phyloP scores from a whole-genome alignment of 2,888 invertebrate species.

The Apotomis turbidana region DNA sequence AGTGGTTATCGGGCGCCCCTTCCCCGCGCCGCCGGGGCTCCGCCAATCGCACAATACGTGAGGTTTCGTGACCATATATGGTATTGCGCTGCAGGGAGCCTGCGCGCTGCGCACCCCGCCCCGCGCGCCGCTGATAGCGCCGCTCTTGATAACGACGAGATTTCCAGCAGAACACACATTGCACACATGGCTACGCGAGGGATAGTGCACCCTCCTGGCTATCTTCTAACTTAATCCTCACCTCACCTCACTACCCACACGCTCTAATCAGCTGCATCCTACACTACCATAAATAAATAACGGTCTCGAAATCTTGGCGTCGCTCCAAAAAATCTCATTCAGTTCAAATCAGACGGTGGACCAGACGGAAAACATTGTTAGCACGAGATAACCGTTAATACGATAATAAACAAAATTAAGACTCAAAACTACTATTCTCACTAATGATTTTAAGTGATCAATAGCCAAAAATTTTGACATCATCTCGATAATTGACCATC shows the following conservation, averaged over 20 bases:
- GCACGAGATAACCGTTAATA: slow-evolving; percentile 11
- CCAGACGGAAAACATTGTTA: slow-evolving; percentile 31
- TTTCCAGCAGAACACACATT: slow-evolving; percentile 58
- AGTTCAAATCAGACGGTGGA: slow-evolving; percentile 31
- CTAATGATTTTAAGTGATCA: slow-evolving; percentile 4
- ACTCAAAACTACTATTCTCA: not conserved
- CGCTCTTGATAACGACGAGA: slow-evolving; percentile 72
- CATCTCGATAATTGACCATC: not conserved
- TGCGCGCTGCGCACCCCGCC: slow-evolving; percentile 68
- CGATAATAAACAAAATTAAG: not conserved
- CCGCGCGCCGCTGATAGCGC: slow-evolving; percentile 55
- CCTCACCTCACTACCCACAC: slow-evolving; percentile 2
- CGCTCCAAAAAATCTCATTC: slow-evolving; percentile 52
- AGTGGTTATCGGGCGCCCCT: slow-evolving; percentile 81
- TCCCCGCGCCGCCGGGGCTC: slow-evolving; percentile 80
- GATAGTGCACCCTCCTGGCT: slow-evolving; percentile 32
- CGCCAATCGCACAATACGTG: slow-evolving; percentile 86
- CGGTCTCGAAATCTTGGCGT: slow-evolving; percentile 51
- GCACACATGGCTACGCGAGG: slow-evolving; percentile 45
- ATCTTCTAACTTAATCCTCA: not conserved
- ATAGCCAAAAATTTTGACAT: not conserved
- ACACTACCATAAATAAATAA: slow-evolving; percentile 44
- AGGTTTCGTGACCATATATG: slow-evolving; percentile 87
- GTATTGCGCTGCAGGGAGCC: slow-evolving; percentile 86
- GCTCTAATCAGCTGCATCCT: slow-evolving; percentile 38